A percentile compares a stretch with the other conserved stretches of the same genome.
phyloP scores from a whole-genome alignment of 2,113 vertebrate genomes.

The Mirounga angustirostris region DNA sequence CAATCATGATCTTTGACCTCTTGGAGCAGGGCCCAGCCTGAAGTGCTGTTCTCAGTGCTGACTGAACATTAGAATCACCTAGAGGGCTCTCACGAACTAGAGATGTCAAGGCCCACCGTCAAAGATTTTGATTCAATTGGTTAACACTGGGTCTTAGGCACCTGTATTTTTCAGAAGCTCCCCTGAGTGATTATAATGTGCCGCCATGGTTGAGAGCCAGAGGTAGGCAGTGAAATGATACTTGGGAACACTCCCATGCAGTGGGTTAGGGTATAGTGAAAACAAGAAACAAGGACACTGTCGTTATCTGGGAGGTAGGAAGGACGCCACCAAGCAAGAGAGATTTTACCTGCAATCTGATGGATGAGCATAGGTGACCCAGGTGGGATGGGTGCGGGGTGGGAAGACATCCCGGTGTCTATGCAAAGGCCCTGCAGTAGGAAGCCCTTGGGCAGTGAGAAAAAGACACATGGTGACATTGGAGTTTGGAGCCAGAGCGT shows the following conservation, averaged over 20 bases:
- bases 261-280: neutral
- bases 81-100: neutral
- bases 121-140: neutral
- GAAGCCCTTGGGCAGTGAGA: neutral
- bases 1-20: neutral
- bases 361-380: fast-evolving
- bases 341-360: neutral
- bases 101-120: neutral
- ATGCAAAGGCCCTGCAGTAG: neutral
- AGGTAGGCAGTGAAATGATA: neutral
- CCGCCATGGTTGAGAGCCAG: neutral
- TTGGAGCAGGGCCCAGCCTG: neutral
- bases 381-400: neutral
- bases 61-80: neutral
- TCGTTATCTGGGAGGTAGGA: no score
- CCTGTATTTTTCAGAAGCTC: neutral
- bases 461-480: neutral
- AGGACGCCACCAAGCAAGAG: neutral
- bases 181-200: no score
- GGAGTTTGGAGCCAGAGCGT: neutral
- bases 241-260: neutral
- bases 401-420: neutral
- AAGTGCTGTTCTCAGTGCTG: neutral
- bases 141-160: neutral
- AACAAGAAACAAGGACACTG: neutral